Conservation (phyloP, 2,888 invertebrate genomes). For the Pachycephus smyrnensis region DNA sequence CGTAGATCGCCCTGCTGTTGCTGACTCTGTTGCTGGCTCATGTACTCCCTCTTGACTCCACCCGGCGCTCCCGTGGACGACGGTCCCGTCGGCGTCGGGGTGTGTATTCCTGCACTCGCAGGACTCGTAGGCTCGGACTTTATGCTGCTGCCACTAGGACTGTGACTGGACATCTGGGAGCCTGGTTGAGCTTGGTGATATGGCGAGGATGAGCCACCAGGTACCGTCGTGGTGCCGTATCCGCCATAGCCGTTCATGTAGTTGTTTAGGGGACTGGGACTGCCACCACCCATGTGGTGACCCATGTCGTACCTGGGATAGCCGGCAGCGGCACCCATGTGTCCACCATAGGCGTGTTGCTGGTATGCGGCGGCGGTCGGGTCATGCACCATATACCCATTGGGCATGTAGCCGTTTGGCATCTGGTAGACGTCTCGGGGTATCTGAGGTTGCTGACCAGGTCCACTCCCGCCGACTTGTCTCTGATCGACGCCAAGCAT, state of each 20-base stretch:
- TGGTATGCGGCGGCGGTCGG: slow-evolving; percentile 85
- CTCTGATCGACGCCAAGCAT: slow-evolving; percentile 61
- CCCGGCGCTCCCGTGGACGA: slow-evolving; percentile 56
- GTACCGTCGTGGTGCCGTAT: slow-evolving; percentile 74
- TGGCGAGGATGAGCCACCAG: slow-evolving; percentile 76
- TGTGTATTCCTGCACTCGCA: slow-evolving; percentile 74
- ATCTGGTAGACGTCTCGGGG: slow-evolving; percentile 87
- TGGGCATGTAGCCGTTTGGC: slow-evolving; percentile 97
- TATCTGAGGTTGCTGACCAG: slow-evolving; percentile 75
- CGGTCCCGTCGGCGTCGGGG: slow-evolving; percentile 68
- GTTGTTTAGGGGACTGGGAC: slow-evolving; percentile 82
- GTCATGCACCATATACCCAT: slow-evolving; percentile 93
- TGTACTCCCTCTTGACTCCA: slow-evolving; percentile 80
- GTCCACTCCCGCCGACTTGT: slow-evolving; percentile 53
- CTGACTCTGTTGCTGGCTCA: slow-evolving; percentile 70
- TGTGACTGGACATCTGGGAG: slow-evolving; percentile 78
- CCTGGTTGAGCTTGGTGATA: slow-evolving; percentile 77
- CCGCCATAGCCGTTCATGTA: slow-evolving; percentile 81
- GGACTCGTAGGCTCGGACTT: slow-evolving; percentile 91
- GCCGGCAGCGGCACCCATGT: slow-evolving; percentile 70
- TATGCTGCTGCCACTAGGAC: slow-evolving; percentile 88
- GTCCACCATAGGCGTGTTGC: slow-evolving; percentile 76
- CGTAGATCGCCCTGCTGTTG: slow-evolving; percentile 73
- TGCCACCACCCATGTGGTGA: slow-evolving; percentile 82
- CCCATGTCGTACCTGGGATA: slow-evolving; percentile 92